Conservation (phyloP, 2,113 vertebrate species). For the Amphiprion percula region DNA sequence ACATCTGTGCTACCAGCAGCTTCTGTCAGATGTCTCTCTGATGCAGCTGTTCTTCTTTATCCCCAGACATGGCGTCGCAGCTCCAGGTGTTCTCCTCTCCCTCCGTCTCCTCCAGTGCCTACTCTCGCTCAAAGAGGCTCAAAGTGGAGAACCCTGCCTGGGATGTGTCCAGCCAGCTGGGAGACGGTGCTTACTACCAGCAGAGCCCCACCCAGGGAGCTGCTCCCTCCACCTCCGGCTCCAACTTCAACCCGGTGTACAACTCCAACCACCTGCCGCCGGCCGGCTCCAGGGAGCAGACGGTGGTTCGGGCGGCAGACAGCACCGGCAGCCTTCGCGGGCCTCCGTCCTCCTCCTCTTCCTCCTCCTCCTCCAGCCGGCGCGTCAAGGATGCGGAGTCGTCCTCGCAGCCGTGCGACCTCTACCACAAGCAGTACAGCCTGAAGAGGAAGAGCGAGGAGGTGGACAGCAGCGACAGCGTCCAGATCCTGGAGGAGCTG, state of each 20-base stretch:
- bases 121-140: conserved; percentile 96
- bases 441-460: conserved; percentile 99
- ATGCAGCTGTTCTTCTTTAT: not conserved
- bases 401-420: conserved; percentile 84
- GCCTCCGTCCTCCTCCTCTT: conserved; percentile 81
- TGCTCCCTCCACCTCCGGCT: conserved; percentile 81
- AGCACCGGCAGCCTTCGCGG: conserved; percentile 91
- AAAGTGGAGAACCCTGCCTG: conserved; percentile 95
- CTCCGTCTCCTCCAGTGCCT: conserved; percentile 97
- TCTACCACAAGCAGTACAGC: conserved; percentile 94
- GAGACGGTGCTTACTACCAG: conserved; percentile 90
- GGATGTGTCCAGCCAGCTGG: conserved; percentile 92
- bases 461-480: conserved; percentile 98
- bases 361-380: conserved; percentile 85
- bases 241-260: conserved; percentile 89
- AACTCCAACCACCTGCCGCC: conserved; percentile 87
- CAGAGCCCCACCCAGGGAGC: conserved; percentile 89
- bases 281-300: conserved; percentile 90
- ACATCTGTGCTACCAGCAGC: too few relatives aligned
- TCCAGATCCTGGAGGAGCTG: conserved; percentile 98
- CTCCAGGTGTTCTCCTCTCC: conserved; percentile 97
- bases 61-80: conserved; percentile 96
- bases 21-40: too few relatives aligned
- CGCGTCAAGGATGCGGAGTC: conserved; percentile 89
- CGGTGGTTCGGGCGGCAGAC: conserved; percentile 95